These are phyloP conservation scores for Neoascia interrupta DNA, from an alignment of 2,888 invertebrate species.

Conservation along the genomic window DNA sequence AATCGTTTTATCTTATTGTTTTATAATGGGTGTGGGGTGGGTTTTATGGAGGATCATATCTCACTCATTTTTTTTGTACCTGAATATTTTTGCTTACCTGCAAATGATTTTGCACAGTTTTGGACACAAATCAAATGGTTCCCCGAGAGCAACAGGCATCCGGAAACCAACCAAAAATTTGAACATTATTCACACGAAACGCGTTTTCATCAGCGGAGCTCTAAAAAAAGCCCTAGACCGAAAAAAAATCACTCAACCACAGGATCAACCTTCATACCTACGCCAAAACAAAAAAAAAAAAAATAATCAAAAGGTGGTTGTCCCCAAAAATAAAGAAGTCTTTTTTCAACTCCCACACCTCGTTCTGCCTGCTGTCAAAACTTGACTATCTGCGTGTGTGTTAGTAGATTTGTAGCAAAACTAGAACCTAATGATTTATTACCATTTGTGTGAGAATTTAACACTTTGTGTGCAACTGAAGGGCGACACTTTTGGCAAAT, in stretches of 20 bases:
- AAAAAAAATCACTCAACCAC: constrained; percentile 42
- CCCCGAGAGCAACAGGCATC: constrained; percentile 47
- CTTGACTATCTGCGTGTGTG: background rate
- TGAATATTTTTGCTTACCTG: background rate
- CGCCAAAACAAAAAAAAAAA: constrained; percentile 12
- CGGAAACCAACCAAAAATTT: constrained; percentile 40
- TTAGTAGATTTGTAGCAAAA: constrained; percentile 30
- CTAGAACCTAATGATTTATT: constrained; percentile 62
- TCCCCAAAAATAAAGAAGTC: constrained; percentile 5
- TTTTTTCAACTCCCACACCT: background rate
- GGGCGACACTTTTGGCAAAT: constrained; percentile 77
- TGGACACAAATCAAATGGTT: background rate
- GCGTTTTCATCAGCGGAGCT: too few species aligned
- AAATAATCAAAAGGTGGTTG: constrained; percentile 18
- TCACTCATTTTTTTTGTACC: too few species aligned
- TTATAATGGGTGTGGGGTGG: constrained; percentile 27
- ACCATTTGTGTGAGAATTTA: constrained; percentile 45
- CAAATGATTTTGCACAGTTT: background rate
- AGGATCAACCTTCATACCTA: constrained; percentile 4
- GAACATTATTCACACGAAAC: too few species aligned
- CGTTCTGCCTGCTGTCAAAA: constrained; percentile 16
- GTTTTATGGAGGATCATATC: too few species aligned
- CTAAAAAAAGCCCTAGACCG: too few species aligned
- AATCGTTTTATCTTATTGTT: constrained; percentile 41
- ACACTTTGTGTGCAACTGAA: constrained; percentile 51